Percentiles rank a stretch among this genome's conserved stretches.
Evolutionary conservation across 1,140 invertebrate species (phyloP).

Genomic region (Drosophila subobscura): DNA sequence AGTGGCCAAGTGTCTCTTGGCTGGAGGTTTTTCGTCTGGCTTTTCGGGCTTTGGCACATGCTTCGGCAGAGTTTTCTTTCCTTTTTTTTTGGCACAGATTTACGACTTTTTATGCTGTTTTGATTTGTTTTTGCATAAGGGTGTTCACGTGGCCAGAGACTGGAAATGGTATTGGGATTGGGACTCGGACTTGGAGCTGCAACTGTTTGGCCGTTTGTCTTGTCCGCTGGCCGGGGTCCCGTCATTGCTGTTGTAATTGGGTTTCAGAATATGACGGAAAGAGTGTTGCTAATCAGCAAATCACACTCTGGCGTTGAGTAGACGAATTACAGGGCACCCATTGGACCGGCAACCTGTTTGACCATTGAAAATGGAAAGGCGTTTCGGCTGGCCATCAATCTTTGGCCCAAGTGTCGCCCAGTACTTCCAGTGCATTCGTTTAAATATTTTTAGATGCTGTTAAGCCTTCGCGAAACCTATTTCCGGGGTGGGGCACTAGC

Average conservation of each 20-base stretch:
- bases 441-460: neutral
- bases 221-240: constrained; percentile 18
- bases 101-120: constrained; percentile 79
- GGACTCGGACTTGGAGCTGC: constrained; percentile 21
- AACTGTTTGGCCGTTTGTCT: constrained; percentile 77
- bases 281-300: constrained; percentile 81
- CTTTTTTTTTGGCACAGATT: constrained; percentile 71
- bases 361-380: constrained; percentile 37
- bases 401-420: constrained; percentile 28
- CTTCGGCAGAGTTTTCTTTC: constrained; percentile 43
- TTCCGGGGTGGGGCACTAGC: neutral
- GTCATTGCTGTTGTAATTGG: constrained; percentile 72
- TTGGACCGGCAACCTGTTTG: constrained; percentile 34
- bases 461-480: neutral
- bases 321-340: constrained; percentile 71
- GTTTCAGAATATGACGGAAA: constrained; percentile 81
- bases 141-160: constrained; percentile 74
- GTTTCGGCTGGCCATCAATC: constrained; percentile 39
- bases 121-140: constrained; percentile 82
- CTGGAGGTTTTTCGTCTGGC: constrained; percentile 41
- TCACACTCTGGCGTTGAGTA: constrained; percentile 77
- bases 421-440: constrained; percentile 8
- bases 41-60: constrained; percentile 67
- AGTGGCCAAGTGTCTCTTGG: constrained; percentile 77
- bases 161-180: constrained; percentile 16